These are phyloP conservation scores for Cerastoderma edule DNA, from an alignment of 2,888 invertebrate species.

Conservation along the genomic window DNA sequence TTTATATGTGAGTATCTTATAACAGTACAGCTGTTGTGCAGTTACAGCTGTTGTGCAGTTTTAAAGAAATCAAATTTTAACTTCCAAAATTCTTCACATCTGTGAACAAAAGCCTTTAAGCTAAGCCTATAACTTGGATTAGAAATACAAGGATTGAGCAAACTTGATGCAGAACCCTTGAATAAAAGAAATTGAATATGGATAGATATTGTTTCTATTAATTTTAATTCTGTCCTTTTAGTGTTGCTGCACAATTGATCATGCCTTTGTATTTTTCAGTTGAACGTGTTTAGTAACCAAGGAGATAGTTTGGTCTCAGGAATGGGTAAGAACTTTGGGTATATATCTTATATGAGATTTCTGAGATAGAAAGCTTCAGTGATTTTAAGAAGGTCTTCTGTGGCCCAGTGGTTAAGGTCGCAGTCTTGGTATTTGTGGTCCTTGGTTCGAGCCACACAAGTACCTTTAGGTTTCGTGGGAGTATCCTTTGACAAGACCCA, in stretches of 20 bases:
- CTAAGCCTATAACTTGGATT: background rate
- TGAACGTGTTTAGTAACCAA: constrained; percentile 81
- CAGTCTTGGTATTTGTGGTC: background rate
- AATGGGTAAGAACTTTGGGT: constrained; percentile 79
- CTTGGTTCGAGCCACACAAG: background rate
- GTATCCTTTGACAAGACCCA: background rate
- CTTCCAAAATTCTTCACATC: background rate
- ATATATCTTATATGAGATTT: too few species aligned
- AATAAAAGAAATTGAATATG: background rate
- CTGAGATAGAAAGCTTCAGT: background rate
- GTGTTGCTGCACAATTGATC: too few species aligned
- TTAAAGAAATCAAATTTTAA: too few species aligned
- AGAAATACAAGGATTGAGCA: background rate
- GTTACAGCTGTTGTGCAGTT: too few species aligned
- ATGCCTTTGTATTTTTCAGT: constrained; percentile 70
- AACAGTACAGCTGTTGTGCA: too few species aligned
- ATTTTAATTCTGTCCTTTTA: constrained; percentile 7
- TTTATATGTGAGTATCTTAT: too few species aligned
- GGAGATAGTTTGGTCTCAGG: constrained; percentile 81
- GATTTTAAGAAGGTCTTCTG: background rate
- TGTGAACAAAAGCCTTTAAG: background rate
- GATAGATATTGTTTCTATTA: background rate
- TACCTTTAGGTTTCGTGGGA: background rate
- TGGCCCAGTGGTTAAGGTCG: background rate
- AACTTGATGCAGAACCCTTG: background rate